Conservation (phyloP, 2,888 invertebrate species). For the Argyresthia albistria region DNA sequence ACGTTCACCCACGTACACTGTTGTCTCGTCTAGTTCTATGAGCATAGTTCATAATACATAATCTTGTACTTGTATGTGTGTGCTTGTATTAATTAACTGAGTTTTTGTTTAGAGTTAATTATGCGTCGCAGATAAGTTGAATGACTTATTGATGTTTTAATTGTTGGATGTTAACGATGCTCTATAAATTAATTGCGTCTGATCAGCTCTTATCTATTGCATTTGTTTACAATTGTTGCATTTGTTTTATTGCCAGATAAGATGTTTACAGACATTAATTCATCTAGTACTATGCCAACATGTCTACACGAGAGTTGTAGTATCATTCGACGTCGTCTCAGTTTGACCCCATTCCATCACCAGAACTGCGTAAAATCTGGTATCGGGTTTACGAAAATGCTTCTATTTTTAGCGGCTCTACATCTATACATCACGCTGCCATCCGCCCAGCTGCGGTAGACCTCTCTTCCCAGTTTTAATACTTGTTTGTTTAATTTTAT, state of each 20-base stretch:
- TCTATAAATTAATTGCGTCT: slow-evolving; percentile 1
- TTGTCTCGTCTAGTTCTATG: too few relatives aligned
- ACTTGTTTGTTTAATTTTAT: slow-evolving; percentile 55
- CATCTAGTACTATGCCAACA: too few relatives aligned
- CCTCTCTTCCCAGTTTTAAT: background rate
- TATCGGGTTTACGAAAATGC: slow-evolving; percentile 61
- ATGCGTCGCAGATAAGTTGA: background rate
- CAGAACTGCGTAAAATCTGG: slow-evolving; percentile 60
- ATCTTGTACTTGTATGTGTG: background rate
- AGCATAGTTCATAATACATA: too few relatives aligned
- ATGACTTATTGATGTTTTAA: slow-evolving; percentile 31
- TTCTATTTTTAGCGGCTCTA: slow-evolving; percentile 60
- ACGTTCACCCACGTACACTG: too few relatives aligned
- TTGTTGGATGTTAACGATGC: slow-evolving; percentile 21
- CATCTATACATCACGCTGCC: slow-evolving; percentile 29
- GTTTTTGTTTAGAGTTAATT: background rate
- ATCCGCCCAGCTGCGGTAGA: background rate
- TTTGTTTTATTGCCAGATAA: background rate
- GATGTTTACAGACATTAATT: too few relatives aligned
- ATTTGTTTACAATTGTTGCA: background rate
- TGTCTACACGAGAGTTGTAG: too few relatives aligned
- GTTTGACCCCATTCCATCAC: slow-evolving; percentile 63
- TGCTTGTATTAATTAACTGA: background rate
- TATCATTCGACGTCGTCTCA: slow-evolving; percentile 12
- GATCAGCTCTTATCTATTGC: background rate